These are phyloP conservation scores for Callithrix jacchus DNA, from an alignment of 2,113 vertebrate genomes.

Conservation along the genomic window DNA sequence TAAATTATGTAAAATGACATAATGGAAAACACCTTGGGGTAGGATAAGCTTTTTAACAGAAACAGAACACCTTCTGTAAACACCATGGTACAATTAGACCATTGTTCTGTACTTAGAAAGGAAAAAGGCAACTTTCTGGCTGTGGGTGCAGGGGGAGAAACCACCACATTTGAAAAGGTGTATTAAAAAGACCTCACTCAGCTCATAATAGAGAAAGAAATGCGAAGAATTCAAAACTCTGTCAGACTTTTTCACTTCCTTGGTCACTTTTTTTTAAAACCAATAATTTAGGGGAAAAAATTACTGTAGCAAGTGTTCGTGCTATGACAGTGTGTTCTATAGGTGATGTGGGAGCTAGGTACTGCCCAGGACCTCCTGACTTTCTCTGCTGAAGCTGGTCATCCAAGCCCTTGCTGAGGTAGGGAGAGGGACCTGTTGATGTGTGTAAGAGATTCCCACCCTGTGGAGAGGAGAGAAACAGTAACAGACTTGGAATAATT, in stretches of 20 bases:
- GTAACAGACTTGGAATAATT: neutral
- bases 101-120: slow-evolving; percentile 46
- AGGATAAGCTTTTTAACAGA: slow-evolving; percentile 53
- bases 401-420: accelerated
- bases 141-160: neutral
- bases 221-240: slow-evolving; percentile 35
- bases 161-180: slow-evolving; percentile 1
- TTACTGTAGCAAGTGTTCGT: neutral
- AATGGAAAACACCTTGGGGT: slow-evolving; percentile 47
- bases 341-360: neutral
- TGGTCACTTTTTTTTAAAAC: neutral
- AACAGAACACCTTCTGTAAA: slow-evolving; percentile 43
- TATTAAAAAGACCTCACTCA: neutral
- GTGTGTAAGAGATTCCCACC: neutral
- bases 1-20: slow-evolving; percentile 30
- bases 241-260: neutral
- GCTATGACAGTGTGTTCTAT: neutral
- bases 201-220: slow-evolving; percentile 53
- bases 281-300: neutral
- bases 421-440: too few relatives aligned
- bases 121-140: neutral
- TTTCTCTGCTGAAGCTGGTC: neutral
- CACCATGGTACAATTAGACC: slow-evolving; percentile 38
- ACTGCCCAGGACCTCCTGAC: neutral
- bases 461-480: neutral